A percentile compares a stretch with the other conserved stretches of the same genome.
Evolutionary conservation across 2,888 invertebrate species (phyloP).

Genomic region (Carterocephalus palaemon): DNA sequence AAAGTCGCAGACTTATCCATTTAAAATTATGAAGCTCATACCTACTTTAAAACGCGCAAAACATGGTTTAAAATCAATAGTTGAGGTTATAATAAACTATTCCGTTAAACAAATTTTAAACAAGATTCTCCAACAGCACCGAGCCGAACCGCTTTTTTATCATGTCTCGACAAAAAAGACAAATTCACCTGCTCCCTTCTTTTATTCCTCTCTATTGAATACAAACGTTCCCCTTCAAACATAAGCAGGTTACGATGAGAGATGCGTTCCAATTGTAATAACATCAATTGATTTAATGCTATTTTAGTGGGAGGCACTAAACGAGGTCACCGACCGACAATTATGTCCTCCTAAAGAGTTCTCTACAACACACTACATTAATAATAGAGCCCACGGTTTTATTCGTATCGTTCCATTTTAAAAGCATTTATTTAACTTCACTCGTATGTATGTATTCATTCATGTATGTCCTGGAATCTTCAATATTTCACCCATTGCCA

Average conservation of each 20-base stretch:
- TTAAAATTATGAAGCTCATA: too few species aligned
- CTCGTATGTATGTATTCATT: background rate
- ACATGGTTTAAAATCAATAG: background rate
- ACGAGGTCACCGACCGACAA: constrained; percentile 75
- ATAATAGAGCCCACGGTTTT: constrained; percentile 35
- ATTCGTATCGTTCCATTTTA: constrained; percentile 25
- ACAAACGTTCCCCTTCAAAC: constrained; percentile 45
- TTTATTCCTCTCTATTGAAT: constrained; percentile 30
- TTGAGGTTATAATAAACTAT: background rate
- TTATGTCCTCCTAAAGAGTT: constrained; percentile 72
- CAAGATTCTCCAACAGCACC: constrained; percentile 12
- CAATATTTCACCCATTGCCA: too few species aligned
- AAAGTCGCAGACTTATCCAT: too few species aligned
- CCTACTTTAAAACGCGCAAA: too few species aligned
- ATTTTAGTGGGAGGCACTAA: constrained; percentile 75
- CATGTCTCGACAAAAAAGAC: constrained; percentile 35
- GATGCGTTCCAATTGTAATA: constrained; percentile 74
- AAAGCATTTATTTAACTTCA: too few species aligned
- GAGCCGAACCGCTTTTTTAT: constrained; percentile 21
- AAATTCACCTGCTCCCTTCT: constrained; percentile 47
- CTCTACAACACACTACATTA: constrained; percentile 40
- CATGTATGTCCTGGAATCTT: too few species aligned
- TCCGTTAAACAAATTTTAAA: constrained; percentile 4
- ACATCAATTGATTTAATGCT: constrained; percentile 78
- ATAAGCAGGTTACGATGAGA: constrained; percentile 59